Conservation (phyloP, 2,888 invertebrate species). For the Cyaniris semiargus region DNA sequence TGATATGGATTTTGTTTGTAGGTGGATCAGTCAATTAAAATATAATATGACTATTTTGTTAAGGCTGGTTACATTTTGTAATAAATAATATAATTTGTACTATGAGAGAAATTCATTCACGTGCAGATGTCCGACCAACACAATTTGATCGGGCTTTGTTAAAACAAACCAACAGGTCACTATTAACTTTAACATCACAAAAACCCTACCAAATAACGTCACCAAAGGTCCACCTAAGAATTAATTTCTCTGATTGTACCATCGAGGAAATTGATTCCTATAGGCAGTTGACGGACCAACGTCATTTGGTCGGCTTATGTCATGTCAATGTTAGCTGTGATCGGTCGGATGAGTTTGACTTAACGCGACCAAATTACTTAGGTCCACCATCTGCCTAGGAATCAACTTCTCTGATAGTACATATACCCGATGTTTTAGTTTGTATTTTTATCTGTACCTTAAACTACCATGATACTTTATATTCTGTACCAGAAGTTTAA, state of each 20-base stretch:
- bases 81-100: neutral
- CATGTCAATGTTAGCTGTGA: too few relatives aligned
- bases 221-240: too few relatives aligned
- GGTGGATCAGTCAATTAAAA: constrained; percentile 36
- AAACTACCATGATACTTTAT: neutral
- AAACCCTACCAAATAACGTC: neutral
- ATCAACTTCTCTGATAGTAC: too few relatives aligned
- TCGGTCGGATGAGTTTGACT: too few relatives aligned
- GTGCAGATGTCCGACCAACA: too few relatives aligned
- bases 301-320: too few relatives aligned
- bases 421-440: neutral
- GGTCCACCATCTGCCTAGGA: too few relatives aligned
- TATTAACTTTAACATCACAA: neutral
- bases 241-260: too few relatives aligned
- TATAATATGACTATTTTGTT: neutral
- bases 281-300: too few relatives aligned
- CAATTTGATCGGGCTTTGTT: neutral
- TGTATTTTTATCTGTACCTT: neutral
- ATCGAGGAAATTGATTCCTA: too few relatives aligned
- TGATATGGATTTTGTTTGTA: constrained; percentile 23
- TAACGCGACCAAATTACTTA: neutral
- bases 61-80: constrained; percentile 3
- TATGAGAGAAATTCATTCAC: neutral
- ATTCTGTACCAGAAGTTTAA: neutral
- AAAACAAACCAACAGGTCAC: too few relatives aligned